Evolutionary conservation across 30 jellyfish, hydroid and myxozoan genomes (phyloP).

Genomic region (Phacellophora camtschatica): DNA sequence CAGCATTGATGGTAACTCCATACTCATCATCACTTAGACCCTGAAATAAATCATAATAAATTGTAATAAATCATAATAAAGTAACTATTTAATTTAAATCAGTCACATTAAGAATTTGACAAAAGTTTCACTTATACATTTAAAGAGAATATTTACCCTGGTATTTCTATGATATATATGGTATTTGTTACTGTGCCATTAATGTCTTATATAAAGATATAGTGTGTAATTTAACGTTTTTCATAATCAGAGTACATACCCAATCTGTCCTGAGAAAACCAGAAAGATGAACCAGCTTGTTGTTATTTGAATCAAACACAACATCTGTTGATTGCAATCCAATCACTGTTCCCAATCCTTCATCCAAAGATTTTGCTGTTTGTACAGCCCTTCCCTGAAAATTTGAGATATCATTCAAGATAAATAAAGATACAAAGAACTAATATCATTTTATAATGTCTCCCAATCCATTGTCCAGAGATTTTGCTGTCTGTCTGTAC

Average conservation of each 20-base stretch:
- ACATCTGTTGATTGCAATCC: conserved; percentile 55
- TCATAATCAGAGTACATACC: no score
- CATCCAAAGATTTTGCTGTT: conserved; percentile 94
- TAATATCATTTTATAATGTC: no score
- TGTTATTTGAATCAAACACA: conserved; percentile 61
- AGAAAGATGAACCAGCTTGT: conserved; percentile 65
- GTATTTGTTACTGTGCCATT: no score
- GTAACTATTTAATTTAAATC: background rate
- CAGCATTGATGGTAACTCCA: conserved; percentile 68
- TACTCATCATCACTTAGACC: conserved; percentile 80
- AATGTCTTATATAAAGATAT: no score
- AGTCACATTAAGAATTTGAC: background rate
- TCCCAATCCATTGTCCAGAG: no score
- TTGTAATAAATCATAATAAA: background rate
- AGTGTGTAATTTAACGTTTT: no score
- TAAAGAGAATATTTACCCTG: no score
- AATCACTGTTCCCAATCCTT: conserved; percentile 78
- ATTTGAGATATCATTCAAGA: background rate
- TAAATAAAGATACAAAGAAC: no score
- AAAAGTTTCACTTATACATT: no score
- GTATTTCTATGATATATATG: no score
- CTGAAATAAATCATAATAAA: conserved; percentile 16
- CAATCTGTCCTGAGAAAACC: conserved; percentile 76
- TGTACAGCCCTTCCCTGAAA: conserved; percentile 93
- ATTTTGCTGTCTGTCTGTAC: no score